Evolutionary conservation across 2,797 vertebrate genomes (phyloP), one percentile per base, ranked within the genome.

Genomic region (Falco rusticolus): DNA sequence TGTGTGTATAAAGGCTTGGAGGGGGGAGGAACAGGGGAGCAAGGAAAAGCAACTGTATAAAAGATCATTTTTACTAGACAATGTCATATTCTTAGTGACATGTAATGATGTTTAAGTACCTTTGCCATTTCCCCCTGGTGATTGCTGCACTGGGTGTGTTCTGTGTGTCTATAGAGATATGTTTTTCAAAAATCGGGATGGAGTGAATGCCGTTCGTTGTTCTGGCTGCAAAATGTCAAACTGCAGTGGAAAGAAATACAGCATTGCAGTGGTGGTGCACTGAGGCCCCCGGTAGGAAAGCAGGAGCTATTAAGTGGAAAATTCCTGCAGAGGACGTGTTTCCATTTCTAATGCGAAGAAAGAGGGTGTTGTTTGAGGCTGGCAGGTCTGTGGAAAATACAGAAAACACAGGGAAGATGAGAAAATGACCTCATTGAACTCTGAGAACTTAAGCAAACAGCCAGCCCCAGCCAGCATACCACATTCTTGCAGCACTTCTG

Each of bases 291-390:
- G 95, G 96, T 93, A 96, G 98, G 98, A 98, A 97, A 98, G 97
- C 94, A 84, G 95, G 95, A 97, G 95, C 97, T 97, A 98, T 97
- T 97, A 97, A 98, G 97, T 98, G 98, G 98, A 98, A 98, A 98
- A 98, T 98, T 98, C 98, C 98, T 98, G 97, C 97, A 97, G 97
- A 98, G 98, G 98, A 98, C 97, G 95, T 97, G 97, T 98, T 98
- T 98, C 98, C 98, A 98, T 98, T 98, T 98, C 98, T 98, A 98
- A 97, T 96, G 97, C 5, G 97, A 98, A 98, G 98, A 98, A 98
- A 98, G 98, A 97, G 97, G 92, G 97, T 98, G 98, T 98, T 98
- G 98, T 98, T 98, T 97, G 96, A 97, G 97, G 94, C 97, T 97
- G 97, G 97, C 96, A 97, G 97, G 96, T 97, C 97, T 97, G 97